phyloP scores from a whole-genome alignment of 2,113 vertebrate species.

The Astatoreochromis straeleni region DNA sequence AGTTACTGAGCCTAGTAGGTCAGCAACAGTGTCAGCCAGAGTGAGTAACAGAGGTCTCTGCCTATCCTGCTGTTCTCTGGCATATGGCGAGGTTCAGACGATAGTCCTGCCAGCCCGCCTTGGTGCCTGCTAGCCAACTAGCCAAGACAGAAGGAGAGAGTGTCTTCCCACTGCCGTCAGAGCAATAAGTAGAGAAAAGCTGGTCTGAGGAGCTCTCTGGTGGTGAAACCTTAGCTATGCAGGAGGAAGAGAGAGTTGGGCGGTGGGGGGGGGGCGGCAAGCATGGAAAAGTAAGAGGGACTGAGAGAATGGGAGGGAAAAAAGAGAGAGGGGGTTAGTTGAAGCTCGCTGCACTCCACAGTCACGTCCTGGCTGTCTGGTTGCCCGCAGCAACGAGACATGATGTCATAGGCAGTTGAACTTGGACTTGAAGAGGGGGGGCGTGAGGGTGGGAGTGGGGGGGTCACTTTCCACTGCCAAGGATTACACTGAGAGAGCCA shows the following conservation, averaged over 20 bases:
- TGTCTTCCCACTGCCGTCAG: slow-evolving; percentile 1
- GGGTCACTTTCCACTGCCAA: slow-evolving; percentile 75
- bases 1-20: slow-evolving; percentile 58
- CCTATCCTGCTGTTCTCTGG: slow-evolving; percentile 64
- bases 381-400: slow-evolving; percentile 84
- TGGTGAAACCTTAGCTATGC: slow-evolving; percentile 51
- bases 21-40: slow-evolving; percentile 45
- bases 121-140: slow-evolving; percentile 39
- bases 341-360: slow-evolving; percentile 72
- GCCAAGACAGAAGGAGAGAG: slow-evolving; percentile 43
- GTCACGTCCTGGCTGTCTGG: slow-evolving; percentile 85
- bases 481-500: slow-evolving; percentile 67
- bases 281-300: slow-evolving; percentile 27
- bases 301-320: slow-evolving; percentile 30
- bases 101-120: slow-evolving; percentile 53
- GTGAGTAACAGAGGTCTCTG: slow-evolving; percentile 48
- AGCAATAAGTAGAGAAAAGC: slow-evolving; percentile 31
- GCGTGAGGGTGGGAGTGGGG: slow-evolving; percentile 58
- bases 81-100: slow-evolving; percentile 61
- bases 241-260: slow-evolving; percentile 2
- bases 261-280: not conserved
- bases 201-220: slow-evolving; percentile 72
- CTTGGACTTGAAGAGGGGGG: slow-evolving; percentile 75
- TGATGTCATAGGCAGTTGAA: slow-evolving; percentile 88
- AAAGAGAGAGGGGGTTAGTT: slow-evolving; percentile 53